These are phyloP conservation scores for Pharmacophagus antenor DNA, from an alignment of 2,888 invertebrate genomes.

Conservation along the genomic window DNA sequence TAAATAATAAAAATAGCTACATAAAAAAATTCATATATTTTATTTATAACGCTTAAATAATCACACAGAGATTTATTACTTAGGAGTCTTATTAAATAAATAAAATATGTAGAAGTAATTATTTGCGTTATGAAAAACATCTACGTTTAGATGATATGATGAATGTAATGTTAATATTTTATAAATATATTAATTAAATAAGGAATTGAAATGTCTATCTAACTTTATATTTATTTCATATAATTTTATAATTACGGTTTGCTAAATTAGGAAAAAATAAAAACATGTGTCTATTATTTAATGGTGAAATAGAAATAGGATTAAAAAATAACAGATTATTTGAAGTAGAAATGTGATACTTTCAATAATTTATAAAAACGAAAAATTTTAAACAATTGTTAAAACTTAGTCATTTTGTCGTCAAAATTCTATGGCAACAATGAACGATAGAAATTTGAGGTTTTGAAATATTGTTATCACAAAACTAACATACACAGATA, in stretches of 20 bases:
- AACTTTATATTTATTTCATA: background rate
- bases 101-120: background rate
- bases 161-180: background rate
- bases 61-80: background rate
- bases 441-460: background rate
- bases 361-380: background rate
- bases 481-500: conserved; percentile 25
- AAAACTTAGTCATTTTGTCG: background rate
- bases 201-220: background rate
- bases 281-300: too few relatives aligned
- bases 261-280: background rate
- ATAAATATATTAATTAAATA: background rate
- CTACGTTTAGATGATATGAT: too few relatives aligned
- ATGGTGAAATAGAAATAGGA: too few relatives aligned
- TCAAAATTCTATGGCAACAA: background rate
- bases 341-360: too few relatives aligned
- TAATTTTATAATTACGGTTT: background rate
- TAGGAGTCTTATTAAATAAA: background rate
- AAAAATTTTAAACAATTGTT: background rate
- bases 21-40: background rate
- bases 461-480: conserved; percentile 22
- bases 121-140: too few relatives aligned
- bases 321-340: too few relatives aligned
- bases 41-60: background rate
- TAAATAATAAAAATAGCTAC: background rate